Evolutionary conservation across 2,888 invertebrate genomes (phyloP), one percentile per base, ranked within the genome.

Genomic region (Dasysyrphus albostriatus): DNA sequence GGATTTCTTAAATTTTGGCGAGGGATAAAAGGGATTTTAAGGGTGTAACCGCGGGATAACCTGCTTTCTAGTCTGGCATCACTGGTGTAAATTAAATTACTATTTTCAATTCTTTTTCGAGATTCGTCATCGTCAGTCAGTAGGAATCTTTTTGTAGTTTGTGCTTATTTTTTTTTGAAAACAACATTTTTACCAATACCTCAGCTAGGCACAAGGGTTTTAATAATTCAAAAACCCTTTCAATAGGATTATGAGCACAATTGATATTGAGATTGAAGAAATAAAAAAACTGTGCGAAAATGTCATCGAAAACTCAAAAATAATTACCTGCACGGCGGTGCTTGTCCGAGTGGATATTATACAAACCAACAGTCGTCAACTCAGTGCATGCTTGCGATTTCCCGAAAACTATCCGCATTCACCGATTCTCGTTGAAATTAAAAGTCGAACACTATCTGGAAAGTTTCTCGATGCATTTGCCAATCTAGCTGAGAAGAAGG

Each of bases 271-370:
- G 92, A 93, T 96, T 67, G 92, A 93, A 89, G 95, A 95, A 92
- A 94, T 96, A 81, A 94, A 94, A 90, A 94, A 94, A 90, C 93
- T 95, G 81, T 95, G 95, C 90, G 94, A 95, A 89, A 93, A 94
- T 92, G 93, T 94, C 81, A 93, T 96, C 59, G 92, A 93, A 81
- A 94, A 94, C 88, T 94, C 94, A 89, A 94, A 94, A 91, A 93
- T 96, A 88, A 94, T 96, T 83, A 94, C 95, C 61, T 96, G 96
- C 91, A 95, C 95, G 24, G 93, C 92, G 75, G 93, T 94, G 58
- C 94, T 96, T 93, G 95, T 96, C 69, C 94, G 96, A 88, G 94
- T 95, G 72, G 95, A 95, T 93, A 95, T 96, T 91, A 95, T 94
- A 90, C 93, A 93, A 89, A 95, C 95, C 37, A 93, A 93, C 58